phyloP scores from a whole-genome alignment of 2,888 invertebrate genomes.

The Leuctra nigra region DNA sequence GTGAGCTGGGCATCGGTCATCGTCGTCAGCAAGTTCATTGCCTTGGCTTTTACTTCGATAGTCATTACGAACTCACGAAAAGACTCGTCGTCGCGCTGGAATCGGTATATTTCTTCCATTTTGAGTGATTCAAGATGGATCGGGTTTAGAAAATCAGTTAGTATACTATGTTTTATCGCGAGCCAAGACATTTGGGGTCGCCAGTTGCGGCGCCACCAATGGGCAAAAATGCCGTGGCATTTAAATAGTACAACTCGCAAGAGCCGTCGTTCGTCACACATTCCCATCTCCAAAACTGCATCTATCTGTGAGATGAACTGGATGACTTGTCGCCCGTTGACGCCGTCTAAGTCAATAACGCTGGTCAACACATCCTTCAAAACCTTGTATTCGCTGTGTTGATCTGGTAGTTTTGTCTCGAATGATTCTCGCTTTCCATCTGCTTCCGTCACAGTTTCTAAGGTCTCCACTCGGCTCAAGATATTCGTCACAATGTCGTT shows the following conservation, averaged over 20 bases:
- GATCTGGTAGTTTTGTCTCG: too few species aligned
- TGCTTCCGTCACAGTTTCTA: too few species aligned
- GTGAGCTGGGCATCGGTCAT: neutral
- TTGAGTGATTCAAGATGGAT: neutral
- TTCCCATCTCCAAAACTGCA: neutral
- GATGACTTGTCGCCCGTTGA: neutral
- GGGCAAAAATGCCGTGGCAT: neutral
- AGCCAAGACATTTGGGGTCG: neutral
- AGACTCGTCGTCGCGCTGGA: neutral
- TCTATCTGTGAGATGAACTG: neutral
- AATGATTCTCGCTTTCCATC: too few species aligned
- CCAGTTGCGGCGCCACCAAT: neutral
- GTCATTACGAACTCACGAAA: neutral
- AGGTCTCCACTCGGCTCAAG: too few species aligned
- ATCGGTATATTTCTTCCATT: neutral
- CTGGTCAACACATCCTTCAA: too few species aligned
- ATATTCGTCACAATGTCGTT: too few species aligned
- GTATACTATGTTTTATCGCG: neutral
- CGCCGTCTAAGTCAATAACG: neutral
- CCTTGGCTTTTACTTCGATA: neutral
- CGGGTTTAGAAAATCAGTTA: neutral
- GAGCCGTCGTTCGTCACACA: neutral
- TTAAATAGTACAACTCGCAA: neutral
- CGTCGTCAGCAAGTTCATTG: neutral
- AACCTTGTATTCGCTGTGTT: too few species aligned